Base-by-base conservation (phyloP, 2,888 invertebrate genomes). In the Chorisops tibialis region DNA sequence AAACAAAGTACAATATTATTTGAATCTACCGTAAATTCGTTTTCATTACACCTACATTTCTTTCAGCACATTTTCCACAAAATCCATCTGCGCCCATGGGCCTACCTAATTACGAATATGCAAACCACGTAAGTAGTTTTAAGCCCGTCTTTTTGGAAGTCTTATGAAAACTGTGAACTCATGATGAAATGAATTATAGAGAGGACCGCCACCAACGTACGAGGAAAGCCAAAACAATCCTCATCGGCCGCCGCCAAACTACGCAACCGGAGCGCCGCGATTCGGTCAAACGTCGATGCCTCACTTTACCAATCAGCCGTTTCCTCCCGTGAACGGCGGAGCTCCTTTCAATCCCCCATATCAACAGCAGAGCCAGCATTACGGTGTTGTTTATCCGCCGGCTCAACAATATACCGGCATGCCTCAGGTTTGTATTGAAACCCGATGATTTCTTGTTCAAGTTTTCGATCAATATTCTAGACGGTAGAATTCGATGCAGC, bases 181-280 rank as follows among this genome's bases (percentile, higher is more conserved):
- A 30, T 1, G 30, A 30, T 30, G 30, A 30, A 2, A 7, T 30
- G 7, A 30, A 18, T 47, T 47, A n/a, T 14, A 75, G 72, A 69
- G 75, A 39, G 73, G 73, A 6, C 75, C 75, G 2, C 77, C 77
- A 2, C 76, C 76, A 2, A 67, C 75, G 1, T 77, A 77, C 51
- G 76, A 77, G 52, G 75, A 77, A 50, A 74, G 75, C 18, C 74
- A 74, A 63, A 70, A 69, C 56, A 39, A 16, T n/a, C 52, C 45
- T 3, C 24, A 24, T 14, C 62, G 59, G 9, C 65, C 62, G n/a
- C 43, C 49, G 16, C 14, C 18, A 5, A 35, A 30, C n/a, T 56
- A 56, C 21, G 5, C 45, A 7, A 16, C 7, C 3, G 43, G n/a
- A n/a, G n/a, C 18, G 1, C 41, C 41, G 7, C 41, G 1, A 41